Conservation (phyloP, 1,140 invertebrate species). For the Zophobas morio region DNA sequence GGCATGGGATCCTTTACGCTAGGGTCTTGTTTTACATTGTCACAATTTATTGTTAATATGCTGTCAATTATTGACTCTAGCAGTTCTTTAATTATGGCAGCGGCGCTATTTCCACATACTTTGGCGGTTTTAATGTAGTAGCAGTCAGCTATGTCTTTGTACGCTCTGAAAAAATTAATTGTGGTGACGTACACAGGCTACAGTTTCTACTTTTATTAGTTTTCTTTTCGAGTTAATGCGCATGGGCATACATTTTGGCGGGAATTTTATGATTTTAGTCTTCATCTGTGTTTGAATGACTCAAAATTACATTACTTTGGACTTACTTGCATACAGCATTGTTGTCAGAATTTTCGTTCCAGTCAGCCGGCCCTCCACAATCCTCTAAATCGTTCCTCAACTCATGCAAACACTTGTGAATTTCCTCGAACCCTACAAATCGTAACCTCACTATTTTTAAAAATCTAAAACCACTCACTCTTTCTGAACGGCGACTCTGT, state of each 20-base stretch:
- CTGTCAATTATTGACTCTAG: constrained; percentile 60
- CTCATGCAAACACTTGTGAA: constrained; percentile 58
- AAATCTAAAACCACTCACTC: constrained; percentile 20
- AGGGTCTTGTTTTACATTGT: constrained; percentile 46
- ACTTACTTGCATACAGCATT: constrained; percentile 61
- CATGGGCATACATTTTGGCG: too few species aligned
- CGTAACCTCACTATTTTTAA: constrained; percentile 16
- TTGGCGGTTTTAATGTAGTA: constrained; percentile 64
- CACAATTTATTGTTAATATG: constrained; percentile 66
- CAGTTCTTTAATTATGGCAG: constrained; percentile 62
- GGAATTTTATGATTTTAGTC: constrained; percentile 7
- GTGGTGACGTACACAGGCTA: too few species aligned
- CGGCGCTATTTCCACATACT: constrained; percentile 64
- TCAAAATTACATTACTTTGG: neutral
- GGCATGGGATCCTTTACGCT: constrained; percentile 57
- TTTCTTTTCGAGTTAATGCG: too few species aligned
- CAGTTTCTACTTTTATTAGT: too few species aligned
- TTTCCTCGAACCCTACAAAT: constrained; percentile 52
- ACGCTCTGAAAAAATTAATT: constrained; percentile 57
- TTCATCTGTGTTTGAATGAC: too few species aligned
- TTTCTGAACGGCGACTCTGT: constrained; percentile 52
- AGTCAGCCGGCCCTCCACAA: constrained; percentile 64
- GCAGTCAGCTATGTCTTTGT: constrained; percentile 64
- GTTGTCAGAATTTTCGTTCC: constrained; percentile 61
- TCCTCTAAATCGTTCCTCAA: constrained; percentile 63